phyloP scores from a whole-genome alignment of 2,797 vertebrate genomes.

The Ctenopoma multispine region DNA sequence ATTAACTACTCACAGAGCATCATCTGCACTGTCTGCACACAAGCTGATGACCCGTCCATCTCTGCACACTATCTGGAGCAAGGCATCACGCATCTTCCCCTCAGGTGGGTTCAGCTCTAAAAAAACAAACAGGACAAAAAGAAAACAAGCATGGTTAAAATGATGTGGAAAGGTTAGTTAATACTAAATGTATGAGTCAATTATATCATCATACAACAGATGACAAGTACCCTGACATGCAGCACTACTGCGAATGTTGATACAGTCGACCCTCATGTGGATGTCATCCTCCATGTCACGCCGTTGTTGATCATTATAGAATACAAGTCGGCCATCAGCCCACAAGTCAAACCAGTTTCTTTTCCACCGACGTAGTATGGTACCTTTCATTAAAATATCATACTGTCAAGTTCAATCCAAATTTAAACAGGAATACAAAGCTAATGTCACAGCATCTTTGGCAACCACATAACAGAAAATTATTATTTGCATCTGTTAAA shows the following conservation, averaged over 20 bases:
- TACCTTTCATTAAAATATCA: conserved; percentile 81
- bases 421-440: neutral
- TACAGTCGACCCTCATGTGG: conserved; percentile 94
- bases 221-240: conserved; percentile 89
- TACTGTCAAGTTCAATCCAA: neutral
- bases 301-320: conserved; percentile 91
- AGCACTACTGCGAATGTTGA: conserved; percentile 89
- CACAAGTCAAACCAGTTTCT: conserved; percentile 98
- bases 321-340: conserved; percentile 92
- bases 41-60: conserved; percentile 93
- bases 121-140: neutral
- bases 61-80: conserved; percentile 94
- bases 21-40: conserved; percentile 94
- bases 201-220: neutral
- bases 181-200: neutral
- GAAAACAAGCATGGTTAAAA: neutral
- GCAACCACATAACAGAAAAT: neutral
- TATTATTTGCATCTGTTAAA: neutral
- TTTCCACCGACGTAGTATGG: conserved; percentile 96
- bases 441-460: neutral
- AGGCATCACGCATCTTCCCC: conserved; percentile 88
- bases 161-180: neutral
- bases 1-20: conserved; percentile 89
- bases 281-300: conserved; percentile 93
- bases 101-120: conserved; percentile 93